Percentiles rank a stretch among this genome's conserved stretches.
phyloP scores from a whole-genome alignment of 2,797 vertebrate species.

The Falco rusticolus region DNA sequence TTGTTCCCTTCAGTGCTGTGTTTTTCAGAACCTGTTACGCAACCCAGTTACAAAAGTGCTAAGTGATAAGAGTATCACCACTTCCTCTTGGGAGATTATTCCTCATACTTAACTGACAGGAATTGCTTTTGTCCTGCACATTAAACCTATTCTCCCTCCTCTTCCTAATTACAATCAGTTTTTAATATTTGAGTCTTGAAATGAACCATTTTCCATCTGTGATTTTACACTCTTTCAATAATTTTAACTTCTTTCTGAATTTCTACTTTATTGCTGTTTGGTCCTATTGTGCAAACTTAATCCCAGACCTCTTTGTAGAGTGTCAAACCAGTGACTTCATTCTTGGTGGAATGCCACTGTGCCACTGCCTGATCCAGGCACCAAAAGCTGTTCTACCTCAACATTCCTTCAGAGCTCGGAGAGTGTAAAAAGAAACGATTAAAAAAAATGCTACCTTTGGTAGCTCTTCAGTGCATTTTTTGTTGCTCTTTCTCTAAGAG shows the following conservation, averaged over 20 bases:
- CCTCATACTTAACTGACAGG: background rate
- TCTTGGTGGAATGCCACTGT: background rate
- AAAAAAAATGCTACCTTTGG: background rate
- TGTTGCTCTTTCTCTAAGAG: background rate
- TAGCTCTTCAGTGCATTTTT: background rate
- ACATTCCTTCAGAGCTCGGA: background rate
- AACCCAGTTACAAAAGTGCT: background rate
- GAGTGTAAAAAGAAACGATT: no score
- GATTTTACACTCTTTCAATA: background rate
- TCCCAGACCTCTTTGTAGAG: background rate
- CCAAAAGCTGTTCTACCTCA: background rate
- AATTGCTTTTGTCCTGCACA: background rate
- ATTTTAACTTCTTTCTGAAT: background rate
- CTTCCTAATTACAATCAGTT: background rate
- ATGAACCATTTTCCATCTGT: background rate
- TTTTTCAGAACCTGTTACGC: background rate
- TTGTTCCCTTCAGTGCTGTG: background rate
- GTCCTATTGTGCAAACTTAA: background rate
- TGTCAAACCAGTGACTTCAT: rapidly evolving
- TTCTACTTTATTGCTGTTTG: background rate
- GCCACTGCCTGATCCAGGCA: background rate
- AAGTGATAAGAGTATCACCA: background rate
- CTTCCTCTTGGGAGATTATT: background rate
- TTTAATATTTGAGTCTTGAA: background rate
- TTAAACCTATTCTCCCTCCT: background rate